Evolutionary conservation across 2,113 vertebrate species (phyloP).

Genomic region (Corydoras maculifer): DNA sequence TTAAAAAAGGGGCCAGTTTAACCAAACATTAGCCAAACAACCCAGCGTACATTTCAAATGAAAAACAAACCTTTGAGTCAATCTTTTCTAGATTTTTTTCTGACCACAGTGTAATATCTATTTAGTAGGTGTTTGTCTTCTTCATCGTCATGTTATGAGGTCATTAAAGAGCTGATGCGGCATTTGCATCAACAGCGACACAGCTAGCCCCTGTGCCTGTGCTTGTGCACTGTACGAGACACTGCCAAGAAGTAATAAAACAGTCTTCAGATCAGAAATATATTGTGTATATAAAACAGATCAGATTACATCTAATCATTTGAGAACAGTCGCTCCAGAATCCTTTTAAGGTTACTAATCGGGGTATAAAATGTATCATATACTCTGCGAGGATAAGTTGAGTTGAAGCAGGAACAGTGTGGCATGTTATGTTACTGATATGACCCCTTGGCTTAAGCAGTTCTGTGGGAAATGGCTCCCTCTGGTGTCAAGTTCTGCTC

Average conservation of each 20-base stretch:
- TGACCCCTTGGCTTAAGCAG: no score
- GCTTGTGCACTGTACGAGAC: not conserved
- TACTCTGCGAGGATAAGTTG: not conserved
- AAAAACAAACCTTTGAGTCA: not conserved
- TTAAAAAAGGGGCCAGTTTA: not conserved
- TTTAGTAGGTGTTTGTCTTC: not conserved
- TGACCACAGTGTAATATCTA: not conserved
- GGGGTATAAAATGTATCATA: not conserved
- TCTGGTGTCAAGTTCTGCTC: not conserved
- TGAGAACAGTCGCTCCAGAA: not conserved
- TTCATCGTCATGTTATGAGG: not conserved
- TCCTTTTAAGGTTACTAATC: not conserved
- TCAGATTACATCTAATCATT: not conserved
- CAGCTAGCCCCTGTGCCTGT: not conserved
- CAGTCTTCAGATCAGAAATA: not conserved
- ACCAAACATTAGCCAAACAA: not conserved
- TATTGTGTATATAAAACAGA: not conserved
- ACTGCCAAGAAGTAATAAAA: not conserved
- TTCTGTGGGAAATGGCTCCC: no score
- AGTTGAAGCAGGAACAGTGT: not conserved
- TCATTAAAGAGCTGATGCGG: not conserved
- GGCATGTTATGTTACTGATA: no score
- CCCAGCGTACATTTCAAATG: not conserved
- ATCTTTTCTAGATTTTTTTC: not conserved
- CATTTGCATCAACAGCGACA: not conserved